Base-by-base conservation (phyloP, 2,113 vertebrate genomes). In the Tetraodon nigroviridis region DNA sequence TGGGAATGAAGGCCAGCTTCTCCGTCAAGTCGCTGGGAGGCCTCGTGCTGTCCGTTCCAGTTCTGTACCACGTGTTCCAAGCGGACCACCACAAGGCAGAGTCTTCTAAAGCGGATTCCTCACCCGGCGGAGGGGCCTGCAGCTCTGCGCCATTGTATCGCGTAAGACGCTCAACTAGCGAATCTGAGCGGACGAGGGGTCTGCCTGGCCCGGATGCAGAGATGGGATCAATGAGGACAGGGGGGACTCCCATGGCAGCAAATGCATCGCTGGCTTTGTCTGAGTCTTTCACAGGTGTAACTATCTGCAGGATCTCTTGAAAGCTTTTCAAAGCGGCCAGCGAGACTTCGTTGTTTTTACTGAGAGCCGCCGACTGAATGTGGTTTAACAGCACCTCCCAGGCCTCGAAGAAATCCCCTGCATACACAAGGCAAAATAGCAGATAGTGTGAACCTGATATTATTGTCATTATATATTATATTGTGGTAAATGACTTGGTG, bases 381-480 rank as follows among this genome's bases (percentile, higher is more conserved):
- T 99, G 97, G 87, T 97, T 96, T 79, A 99, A 90, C 75, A 98
- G 92, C 62, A 98, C 92, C 86, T 98, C 95, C 97, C 97, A 99
- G 29, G 96, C 97, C 90, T 93, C 93, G 47, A 94, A 93, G 88
- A 98, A 99, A 78, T 98, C 96, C 62, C 95, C 97, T 99, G 63
- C 64, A 66, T 67, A 58, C 41, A 16, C 29, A 69, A 29, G 78
- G 55, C 41, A 68, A 22, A 54, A 68, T 15, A 18, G 51, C 1
- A 45, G 14, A 13, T 20, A 59, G 47, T 10, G 41, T 22, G 29
- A 59, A 11, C 41, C 18, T 5, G 53, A 5, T 14, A 42, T n/a
- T n/a, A n/a, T n/a, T n/a, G n/a, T n/a, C n/a, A n/a, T n/a, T n/a
- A n/a, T n/a, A n/a, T n/a, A 29, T 75, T 37, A 22, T 44, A 27